Conservation (phyloP, 2,797 vertebrate genomes). For the Ctenopoma multispine region DNA sequence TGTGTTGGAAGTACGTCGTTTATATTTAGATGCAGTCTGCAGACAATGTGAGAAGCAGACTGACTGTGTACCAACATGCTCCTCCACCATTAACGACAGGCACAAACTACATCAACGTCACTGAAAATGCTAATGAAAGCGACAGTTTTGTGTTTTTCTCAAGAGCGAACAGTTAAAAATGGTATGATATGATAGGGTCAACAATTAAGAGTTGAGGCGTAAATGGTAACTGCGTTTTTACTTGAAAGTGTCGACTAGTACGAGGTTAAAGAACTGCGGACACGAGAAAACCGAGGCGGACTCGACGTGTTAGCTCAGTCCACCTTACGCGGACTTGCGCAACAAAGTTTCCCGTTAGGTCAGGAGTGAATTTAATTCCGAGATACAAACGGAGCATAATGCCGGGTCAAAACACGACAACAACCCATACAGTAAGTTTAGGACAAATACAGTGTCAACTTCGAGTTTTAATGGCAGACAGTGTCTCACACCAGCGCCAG, state of each 20-base stretch:
- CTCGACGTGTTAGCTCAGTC: slow-evolving; percentile 26
- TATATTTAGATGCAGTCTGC: not conserved
- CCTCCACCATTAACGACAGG: not conserved
- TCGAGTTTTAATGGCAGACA: not conserved
- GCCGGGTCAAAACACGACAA: not conserved
- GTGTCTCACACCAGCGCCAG: not conserved
- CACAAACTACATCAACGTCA: not conserved
- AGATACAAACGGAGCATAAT: accelerated
- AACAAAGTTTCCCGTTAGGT: slow-evolving; percentile 69
- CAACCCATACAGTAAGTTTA: not conserved
- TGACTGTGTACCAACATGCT: not conserved
- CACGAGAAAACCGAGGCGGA: not conserved
- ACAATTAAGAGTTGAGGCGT: not conserved
- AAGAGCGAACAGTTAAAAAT: too few relatives aligned
- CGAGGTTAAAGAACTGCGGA: not conserved
- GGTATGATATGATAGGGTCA: not conserved
- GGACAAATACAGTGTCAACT: slow-evolving; percentile 14
- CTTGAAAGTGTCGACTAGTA: not conserved
- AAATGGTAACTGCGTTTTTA: not conserved
- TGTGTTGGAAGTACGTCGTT: not conserved
- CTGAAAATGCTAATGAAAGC: slow-evolving; percentile 7
- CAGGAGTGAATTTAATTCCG: not conserved
- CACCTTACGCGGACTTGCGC: slow-evolving; percentile 71
- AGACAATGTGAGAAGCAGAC: not conserved
- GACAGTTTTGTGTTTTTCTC: too few relatives aligned